Evolutionary conservation across 2,888 invertebrate species (phyloP), one percentile per base, ranked within the genome.

Genomic region (Phyllotreta cruciferae): DNA sequence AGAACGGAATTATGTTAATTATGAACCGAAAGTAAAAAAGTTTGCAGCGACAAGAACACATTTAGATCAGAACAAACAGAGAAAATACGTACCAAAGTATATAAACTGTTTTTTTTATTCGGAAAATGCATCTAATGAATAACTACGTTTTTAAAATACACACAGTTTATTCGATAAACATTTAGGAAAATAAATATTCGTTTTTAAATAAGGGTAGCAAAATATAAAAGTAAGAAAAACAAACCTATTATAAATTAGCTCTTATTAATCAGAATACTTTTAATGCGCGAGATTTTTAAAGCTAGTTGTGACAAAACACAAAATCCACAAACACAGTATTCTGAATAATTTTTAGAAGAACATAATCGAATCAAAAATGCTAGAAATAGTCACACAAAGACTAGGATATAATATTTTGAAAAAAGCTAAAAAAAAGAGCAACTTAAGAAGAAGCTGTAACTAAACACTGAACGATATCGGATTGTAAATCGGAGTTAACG

Each of bases 401-500:
- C 54, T 60, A 60, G 60, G 63, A 54, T 35, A 47, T n/a, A 24
- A 24, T 47, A 39, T 41, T 61, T 65, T 52, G 63, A 50, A 60
- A 64, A 57, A 62, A 69, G 68, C 54, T 52, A 41, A 49, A 58
- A 49, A 54, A 54, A 47, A 66, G 52, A 61, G 52, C 39, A 58
- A 62, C 44, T 67, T 62, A 66, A 60, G 65, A 71, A 42, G 70
- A 72, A 68, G 74, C 74, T 49, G 74, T 70, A 53, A 77, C 69
- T 70, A 79, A 70, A 73, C 79, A 80, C 66, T 76, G 79, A 66
- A 77, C 74, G 71, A 82, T 81, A 75, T 82, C 82, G 69, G 81
- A 77, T 73, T 80, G 80, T 67, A 79, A 76, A 66, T 74, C 73
- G 55, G 77, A 73, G 68, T 86, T 87, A 69, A 87, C 85, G 68